These are phyloP conservation scores for Odobenus rosmarus DNA, from an alignment of 2,113 vertebrate species.

Conservation along the genomic window DNA sequence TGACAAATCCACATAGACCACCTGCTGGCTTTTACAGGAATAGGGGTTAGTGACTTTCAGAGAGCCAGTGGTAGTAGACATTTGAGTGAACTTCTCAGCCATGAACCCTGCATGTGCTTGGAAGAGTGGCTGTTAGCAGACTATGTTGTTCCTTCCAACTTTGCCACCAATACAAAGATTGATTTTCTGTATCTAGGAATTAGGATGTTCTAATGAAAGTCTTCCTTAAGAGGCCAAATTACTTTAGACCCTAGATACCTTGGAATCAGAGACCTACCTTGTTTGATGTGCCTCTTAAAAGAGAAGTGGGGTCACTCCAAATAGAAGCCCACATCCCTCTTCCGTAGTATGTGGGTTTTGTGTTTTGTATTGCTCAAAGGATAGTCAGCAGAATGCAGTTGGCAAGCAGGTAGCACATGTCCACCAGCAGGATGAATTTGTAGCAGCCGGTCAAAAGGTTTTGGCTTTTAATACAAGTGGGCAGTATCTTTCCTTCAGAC, in stretches of 20 bases:
- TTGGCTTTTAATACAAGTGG: constrained; percentile 32
- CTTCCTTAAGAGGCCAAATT: constrained; percentile 13
- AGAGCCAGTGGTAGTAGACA: not conserved
- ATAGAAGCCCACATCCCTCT: not conserved
- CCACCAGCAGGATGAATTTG: not conserved
- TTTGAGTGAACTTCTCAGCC: not conserved
- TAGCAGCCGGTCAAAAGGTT: not conserved
- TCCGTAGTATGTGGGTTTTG: not conserved
- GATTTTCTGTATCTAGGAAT: constrained; percentile 31
- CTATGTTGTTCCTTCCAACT: not conserved
- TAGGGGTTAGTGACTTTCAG: not conserved
- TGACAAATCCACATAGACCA: not conserved
- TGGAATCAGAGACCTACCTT: constrained; percentile 23
- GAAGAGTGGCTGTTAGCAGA: not conserved
- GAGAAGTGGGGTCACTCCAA: constrained; percentile 4
- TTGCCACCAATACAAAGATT: not conserved
- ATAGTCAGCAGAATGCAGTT: constrained; percentile 20
- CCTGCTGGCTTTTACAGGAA: not conserved
- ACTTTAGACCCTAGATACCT: not conserved
- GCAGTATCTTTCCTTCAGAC: not conserved
- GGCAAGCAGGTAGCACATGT: not conserved
- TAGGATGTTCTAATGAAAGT: not conserved
- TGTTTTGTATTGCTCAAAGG: constrained; percentile 3
- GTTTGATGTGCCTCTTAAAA: not conserved
- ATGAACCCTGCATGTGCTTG: not conserved